Conservation (phyloP, 2,888 invertebrate species). For the Latrodectus elegans region DNA sequence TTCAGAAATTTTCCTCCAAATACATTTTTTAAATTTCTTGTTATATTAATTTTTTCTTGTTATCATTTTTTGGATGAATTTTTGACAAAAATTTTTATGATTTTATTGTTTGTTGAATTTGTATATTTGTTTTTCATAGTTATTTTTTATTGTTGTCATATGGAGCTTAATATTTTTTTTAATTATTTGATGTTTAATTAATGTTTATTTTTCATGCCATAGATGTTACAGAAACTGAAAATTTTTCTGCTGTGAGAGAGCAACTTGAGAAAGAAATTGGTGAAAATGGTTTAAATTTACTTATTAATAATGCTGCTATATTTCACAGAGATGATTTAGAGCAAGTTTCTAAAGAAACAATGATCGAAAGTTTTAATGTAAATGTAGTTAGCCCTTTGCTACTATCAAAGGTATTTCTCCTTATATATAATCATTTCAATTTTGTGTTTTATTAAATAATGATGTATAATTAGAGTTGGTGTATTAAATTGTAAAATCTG, state of each 20-base stretch:
- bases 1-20: no score
- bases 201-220: constrained; percentile 37
- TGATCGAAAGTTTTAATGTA: constrained; percentile 82
- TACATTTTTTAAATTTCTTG: no score
- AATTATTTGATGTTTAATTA: no score
- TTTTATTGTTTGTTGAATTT: no score
- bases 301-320: constrained; percentile 90
- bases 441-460: neutral
- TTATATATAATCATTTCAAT: neutral
- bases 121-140: no score
- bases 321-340: constrained; percentile 77
- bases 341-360: constrained; percentile 82
- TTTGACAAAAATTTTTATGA: no score
- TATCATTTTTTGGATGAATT: no score
- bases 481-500: neutral
- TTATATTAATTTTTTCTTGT: no score
- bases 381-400: constrained; percentile 89
- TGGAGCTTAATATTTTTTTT: no score
- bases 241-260: constrained; percentile 21
- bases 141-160: no score
- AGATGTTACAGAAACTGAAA: constrained; percentile 70
- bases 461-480: neutral
- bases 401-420: constrained; percentile 79
- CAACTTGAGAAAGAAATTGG: constrained; percentile 78
- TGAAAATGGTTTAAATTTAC: constrained; percentile 85